Conservation (phyloP, 2,113 vertebrate genomes). For the Bubalus kerabau region DNA sequence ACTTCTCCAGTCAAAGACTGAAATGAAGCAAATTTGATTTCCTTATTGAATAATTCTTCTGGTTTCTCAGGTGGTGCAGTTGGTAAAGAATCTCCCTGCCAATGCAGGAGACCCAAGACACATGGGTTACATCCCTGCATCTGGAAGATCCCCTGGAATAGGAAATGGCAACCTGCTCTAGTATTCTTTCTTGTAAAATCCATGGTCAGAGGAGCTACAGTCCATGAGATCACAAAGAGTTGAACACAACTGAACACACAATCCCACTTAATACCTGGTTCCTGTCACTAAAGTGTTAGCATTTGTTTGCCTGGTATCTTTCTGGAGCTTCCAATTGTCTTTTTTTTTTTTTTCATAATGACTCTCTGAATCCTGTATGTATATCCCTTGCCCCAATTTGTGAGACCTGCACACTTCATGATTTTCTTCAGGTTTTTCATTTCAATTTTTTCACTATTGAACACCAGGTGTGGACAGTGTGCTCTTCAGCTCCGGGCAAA, state of each 20-base stretch:
- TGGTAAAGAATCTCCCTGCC: background rate
- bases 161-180: background rate
- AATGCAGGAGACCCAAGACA: background rate
- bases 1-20: background rate
- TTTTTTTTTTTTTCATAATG: background rate
- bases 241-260: background rate
- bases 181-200: background rate
- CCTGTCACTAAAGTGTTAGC: background rate
- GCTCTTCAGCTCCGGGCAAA: background rate
- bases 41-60: background rate
- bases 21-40: background rate
- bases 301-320: background rate
- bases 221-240: background rate
- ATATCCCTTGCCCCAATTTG: background rate
- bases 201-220: background rate
- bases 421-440: background rate
- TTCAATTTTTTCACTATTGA: background rate
- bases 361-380: background rate
- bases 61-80: fast-evolving
- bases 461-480: background rate
- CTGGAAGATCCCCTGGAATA: background rate
- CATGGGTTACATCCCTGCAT: background rate
- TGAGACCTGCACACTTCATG: background rate
- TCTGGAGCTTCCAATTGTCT: background rate
- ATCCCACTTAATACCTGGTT: background rate